A percentile compares a stretch with the other conserved stretches of the same genome.
Conservation (phyloP, 2,797 vertebrate species). For the Pantherophis vulpinus region DNA sequence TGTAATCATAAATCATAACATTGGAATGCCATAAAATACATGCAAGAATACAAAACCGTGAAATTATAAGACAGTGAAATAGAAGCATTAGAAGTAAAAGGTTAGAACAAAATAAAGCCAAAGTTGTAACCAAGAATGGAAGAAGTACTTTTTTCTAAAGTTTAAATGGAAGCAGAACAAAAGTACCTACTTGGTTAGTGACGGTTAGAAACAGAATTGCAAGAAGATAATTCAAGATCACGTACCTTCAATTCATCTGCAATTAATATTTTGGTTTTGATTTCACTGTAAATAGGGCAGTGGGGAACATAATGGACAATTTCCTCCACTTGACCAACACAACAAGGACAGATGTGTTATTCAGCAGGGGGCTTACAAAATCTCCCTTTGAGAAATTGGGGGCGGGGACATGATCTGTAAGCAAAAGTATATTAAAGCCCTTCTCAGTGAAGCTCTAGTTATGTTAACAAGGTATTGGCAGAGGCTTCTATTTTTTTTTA, state of each 20-base stretch:
- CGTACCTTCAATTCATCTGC: background rate
- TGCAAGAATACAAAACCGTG: background rate
- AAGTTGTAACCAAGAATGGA: background rate
- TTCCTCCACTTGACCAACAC: background rate
- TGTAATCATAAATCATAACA: background rate
- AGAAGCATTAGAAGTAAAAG: background rate
- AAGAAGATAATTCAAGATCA: background rate
- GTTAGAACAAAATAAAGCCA: background rate
- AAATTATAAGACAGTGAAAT: background rate
- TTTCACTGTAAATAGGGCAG: background rate
- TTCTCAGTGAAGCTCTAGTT: background rate
- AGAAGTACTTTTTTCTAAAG: background rate
- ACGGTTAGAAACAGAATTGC: background rate
- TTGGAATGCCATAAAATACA: background rate
- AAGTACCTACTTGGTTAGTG: background rate
- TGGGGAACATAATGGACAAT: background rate
- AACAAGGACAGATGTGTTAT: background rate
- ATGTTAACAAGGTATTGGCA: background rate
- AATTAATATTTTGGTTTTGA: background rate
- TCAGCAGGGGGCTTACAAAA: background rate
- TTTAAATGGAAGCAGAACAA: background rate
- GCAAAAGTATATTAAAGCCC: background rate
- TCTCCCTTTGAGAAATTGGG: background rate
- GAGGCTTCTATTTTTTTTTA: background rate
- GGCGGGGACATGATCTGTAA: too few species aligned